Conservation (phyloP, 2,113 vertebrate genomes). For the Spilogale gracilis region DNA sequence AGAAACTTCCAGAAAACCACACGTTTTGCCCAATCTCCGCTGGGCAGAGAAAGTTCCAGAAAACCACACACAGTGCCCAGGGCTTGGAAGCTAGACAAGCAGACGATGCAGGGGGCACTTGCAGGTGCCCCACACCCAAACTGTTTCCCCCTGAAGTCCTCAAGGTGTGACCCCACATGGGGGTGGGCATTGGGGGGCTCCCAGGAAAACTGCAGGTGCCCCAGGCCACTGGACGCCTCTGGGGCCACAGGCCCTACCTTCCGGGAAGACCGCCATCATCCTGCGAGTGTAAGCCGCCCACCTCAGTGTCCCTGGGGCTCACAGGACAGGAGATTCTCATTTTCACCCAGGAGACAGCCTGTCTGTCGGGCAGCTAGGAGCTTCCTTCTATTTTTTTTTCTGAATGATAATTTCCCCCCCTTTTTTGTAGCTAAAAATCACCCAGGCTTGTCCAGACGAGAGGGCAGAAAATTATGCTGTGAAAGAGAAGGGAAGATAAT, state of each 20-base stretch:
- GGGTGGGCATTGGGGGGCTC: background rate
- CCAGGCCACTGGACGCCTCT: background rate
- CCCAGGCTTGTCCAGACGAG: constrained; percentile 90
- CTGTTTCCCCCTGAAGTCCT: background rate
- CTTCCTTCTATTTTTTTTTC: constrained; percentile 58
- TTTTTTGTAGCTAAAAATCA: constrained; percentile 92
- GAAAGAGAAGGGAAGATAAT: constrained; percentile 85
- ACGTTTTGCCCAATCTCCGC: too few species aligned
- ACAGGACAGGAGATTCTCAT: constrained; percentile 77
- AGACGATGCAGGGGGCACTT: background rate
- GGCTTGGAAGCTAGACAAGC: background rate
- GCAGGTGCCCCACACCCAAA: background rate
- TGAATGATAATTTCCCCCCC: constrained; percentile 81
- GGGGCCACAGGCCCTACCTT: background rate
- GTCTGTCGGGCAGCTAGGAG: constrained; percentile 64
- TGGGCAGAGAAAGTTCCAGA: background rate
- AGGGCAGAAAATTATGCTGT: constrained; percentile 84
- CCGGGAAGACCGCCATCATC: background rate
- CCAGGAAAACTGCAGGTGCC: background rate
- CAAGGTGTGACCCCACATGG: background rate
- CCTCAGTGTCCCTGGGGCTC: constrained; percentile 15
- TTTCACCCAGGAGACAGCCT: constrained; percentile 80
- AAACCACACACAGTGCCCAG: background rate
- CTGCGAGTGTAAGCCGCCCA: background rate
- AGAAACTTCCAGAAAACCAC: background rate